These are phyloP conservation scores for Nomada goodeniana DNA, from an alignment of 2,888 invertebrate genomes.

Conservation along the genomic window DNA sequence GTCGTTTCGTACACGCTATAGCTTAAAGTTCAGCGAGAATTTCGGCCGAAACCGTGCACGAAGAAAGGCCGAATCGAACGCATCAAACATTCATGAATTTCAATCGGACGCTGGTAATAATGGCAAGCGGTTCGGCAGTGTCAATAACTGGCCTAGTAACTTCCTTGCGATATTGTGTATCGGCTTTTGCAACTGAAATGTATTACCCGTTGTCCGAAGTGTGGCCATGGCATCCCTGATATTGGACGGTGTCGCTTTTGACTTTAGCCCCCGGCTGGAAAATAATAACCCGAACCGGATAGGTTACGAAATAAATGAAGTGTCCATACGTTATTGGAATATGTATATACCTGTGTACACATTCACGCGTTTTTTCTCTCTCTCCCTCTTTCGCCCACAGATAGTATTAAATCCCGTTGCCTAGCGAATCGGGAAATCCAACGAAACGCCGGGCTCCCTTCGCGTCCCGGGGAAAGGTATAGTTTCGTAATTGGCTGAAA, in stretches of 20 bases:
- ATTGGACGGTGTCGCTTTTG: conserved; percentile 50
- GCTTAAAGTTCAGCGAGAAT: not conserved
- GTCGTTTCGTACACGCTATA: no score
- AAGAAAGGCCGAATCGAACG: not conserved
- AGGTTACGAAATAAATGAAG: conserved; percentile 10
- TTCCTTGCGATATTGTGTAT: conserved; percentile 65
- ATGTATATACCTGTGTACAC: not conserved
- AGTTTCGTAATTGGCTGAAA: no score
- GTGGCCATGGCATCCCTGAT: conserved; percentile 32
- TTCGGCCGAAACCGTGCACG: not conserved
- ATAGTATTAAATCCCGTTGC: no score
- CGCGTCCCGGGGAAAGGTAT: not conserved
- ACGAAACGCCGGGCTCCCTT: not conserved
- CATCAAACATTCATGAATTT: conserved; percentile 43
- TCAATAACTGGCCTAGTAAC: conserved; percentile 64
- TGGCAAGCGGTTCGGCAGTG: conserved; percentile 37
- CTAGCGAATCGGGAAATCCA: no score
- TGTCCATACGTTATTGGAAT: not conserved
- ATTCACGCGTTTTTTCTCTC: not conserved
- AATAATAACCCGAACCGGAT: conserved; percentile 26
- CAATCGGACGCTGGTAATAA: conserved; percentile 36
- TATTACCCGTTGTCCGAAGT: conserved; percentile 41
- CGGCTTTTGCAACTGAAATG: conserved; percentile 63
- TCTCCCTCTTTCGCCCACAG: no score
- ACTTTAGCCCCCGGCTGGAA: not conserved